Evolutionary conservation across 2,797 vertebrate species (phyloP).

Genomic region (Catostomus latipinnis): DNA sequence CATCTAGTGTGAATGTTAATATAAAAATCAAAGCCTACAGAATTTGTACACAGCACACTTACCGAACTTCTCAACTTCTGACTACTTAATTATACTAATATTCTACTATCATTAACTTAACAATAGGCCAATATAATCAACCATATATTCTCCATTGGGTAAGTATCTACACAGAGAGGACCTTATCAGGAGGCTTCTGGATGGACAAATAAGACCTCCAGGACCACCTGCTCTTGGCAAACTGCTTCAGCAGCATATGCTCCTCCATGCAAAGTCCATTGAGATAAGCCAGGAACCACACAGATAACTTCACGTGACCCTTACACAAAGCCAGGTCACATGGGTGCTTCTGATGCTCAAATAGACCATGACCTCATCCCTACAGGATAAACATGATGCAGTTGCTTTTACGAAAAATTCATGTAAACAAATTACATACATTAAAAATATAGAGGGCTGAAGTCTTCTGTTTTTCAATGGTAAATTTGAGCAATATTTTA

Average conservation of each 20-base stretch:
- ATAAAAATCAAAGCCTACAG: no score
- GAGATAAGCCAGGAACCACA: constrained; percentile 30
- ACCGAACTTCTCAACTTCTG: background rate
- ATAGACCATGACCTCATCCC: constrained; percentile 4
- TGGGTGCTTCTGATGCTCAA: background rate
- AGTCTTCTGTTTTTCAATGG: background rate
- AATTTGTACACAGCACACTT: no score
- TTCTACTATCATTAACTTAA: no score
- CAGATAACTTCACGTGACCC: constrained; percentile 50
- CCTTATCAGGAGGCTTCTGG: background rate
- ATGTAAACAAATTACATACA: background rate
- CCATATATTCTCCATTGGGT: background rate
- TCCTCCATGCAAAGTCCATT: constrained; percentile 19
- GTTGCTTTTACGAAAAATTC: background rate
- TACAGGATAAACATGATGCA: background rate
- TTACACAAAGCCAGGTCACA: constrained; percentile 11
- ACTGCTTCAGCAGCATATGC: constrained; percentile 41
- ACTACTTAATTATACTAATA: background rate
- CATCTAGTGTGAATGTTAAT: no score
- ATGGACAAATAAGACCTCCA: constrained; percentile 11
- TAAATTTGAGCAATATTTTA: background rate
- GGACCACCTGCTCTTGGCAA: constrained; percentile 30
- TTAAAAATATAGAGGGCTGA: background rate
- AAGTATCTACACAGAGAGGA: background rate
- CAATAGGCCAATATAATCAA: background rate